Conservation (phyloP, 1,140 invertebrate species). For the Zaprionus lachaisei region DNA sequence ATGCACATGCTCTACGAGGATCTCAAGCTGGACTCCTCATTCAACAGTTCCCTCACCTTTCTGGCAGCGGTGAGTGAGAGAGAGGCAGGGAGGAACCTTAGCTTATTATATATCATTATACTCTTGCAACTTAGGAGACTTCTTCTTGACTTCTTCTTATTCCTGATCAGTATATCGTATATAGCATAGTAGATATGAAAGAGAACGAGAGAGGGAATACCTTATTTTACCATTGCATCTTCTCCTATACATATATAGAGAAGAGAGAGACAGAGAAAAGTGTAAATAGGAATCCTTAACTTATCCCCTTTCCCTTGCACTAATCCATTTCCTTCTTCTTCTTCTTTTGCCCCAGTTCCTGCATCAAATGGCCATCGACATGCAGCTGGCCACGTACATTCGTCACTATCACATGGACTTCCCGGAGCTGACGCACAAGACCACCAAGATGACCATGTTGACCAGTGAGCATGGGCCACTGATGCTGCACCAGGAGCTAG, state of each 20-base stretch:
- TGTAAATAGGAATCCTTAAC: no score
- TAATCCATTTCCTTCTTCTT: not conserved
- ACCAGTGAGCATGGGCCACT: conserved; percentile 86
- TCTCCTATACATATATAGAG: no score
- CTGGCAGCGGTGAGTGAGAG: conserved; percentile 85
- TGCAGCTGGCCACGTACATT: conserved; percentile 89
- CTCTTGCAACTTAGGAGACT: no score
- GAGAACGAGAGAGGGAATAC: no score
- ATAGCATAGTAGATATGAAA: no score
- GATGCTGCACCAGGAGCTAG: conserved; percentile 87
- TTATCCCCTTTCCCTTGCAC: no score
- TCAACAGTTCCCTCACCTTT: conserved; percentile 88
- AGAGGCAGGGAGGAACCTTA: not conserved
- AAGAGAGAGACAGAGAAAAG: no score
- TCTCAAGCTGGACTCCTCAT: conserved; percentile 91
- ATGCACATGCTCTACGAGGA: conserved; percentile 97
- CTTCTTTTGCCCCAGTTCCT: conserved; percentile 86
- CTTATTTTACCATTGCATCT: no score
- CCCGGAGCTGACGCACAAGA: conserved; percentile 85
- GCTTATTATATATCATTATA: no score
- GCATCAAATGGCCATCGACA: conserved; percentile 91
- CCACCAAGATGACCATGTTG: conserved; percentile 85
- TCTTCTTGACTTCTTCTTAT: no score
- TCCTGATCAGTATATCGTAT: no score
- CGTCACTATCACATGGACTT: conserved; percentile 95